Conservation (phyloP, 2,888 invertebrate genomes). For the Flabesymbios commensalis region DNA sequence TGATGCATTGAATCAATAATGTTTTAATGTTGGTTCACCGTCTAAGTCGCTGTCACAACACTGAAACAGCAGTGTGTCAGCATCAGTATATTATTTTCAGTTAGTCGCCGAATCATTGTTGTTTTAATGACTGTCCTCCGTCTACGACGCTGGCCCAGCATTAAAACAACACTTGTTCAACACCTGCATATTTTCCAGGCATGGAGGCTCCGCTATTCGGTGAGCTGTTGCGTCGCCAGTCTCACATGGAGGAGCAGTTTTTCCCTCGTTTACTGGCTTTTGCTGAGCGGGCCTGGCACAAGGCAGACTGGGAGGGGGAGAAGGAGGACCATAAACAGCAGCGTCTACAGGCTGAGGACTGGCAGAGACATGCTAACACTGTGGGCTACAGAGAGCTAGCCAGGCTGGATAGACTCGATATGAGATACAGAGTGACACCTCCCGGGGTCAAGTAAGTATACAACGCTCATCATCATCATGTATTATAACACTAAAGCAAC, state of each 20-base stretch:
- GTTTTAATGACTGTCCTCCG: background rate
- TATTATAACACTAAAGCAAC: too few relatives aligned
- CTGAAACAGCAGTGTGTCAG: too few relatives aligned
- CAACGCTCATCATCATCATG: too few relatives aligned
- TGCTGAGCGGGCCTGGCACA: conserved; percentile 55
- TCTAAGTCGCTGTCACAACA: too few relatives aligned
- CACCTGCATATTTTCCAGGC: conserved; percentile 36
- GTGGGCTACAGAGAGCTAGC: conserved; percentile 42
- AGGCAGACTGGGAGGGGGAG: conserved; percentile 48
- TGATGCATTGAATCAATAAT: too few relatives aligned
- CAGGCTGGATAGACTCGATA: conserved; percentile 37
- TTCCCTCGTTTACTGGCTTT: conserved; percentile 42
- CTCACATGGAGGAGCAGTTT: conserved; percentile 21
- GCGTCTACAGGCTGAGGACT: conserved; percentile 28
- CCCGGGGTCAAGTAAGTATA: conserved; percentile 41
- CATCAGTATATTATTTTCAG: background rate
- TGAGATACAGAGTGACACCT: conserved; percentile 42
- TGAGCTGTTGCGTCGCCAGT: conserved; percentile 36
- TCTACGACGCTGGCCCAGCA: too few relatives aligned
- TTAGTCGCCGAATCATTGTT: background rate
- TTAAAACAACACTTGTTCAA: background rate
- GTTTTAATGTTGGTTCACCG: too few relatives aligned
- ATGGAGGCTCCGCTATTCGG: conserved; percentile 55
- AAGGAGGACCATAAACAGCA: conserved; percentile 29
- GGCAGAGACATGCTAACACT: conserved; percentile 41